Conservation (phyloP, 2,888 invertebrate species). For the Achlya flavicornis region DNA sequence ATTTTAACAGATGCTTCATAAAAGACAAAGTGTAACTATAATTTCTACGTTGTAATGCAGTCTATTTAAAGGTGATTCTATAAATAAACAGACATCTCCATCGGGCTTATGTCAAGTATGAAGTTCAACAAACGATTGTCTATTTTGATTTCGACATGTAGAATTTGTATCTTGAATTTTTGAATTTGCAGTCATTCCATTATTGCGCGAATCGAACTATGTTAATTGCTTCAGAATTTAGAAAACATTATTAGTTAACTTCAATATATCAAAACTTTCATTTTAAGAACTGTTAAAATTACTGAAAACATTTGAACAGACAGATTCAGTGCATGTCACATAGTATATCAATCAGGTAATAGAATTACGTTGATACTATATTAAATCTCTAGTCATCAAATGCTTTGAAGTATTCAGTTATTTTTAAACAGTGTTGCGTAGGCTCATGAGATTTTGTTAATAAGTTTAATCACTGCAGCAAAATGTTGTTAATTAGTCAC, state of each 20-base stretch:
- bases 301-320: neutral
- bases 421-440: neutral
- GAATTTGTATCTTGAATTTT: neutral
- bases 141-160: constrained; percentile 11
- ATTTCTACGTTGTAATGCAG: constrained; percentile 46
- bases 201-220: neutral
- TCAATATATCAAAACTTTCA: neutral
- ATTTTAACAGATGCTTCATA: neutral
- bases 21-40: constrained; percentile 14
- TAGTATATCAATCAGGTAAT: neutral
- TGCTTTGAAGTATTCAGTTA: neutral
- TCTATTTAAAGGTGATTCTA: constrained; percentile 42
- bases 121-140: constrained; percentile 18
- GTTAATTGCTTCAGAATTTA: neutral
- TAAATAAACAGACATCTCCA: constrained; percentile 58
- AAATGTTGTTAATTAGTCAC: constrained; percentile 19
- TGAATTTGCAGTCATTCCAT: too few species aligned
- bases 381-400: neutral
- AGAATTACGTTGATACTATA: neutral
- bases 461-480: too few species aligned
- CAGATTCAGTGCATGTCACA: too few species aligned
- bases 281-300: neutral
- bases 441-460: neutral
- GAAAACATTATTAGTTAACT: neutral
- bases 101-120: constrained; percentile 39